Evolutionary conservation across 2,797 vertebrate genomes (phyloP).

Genomic region (Siniperca scherzeri): DNA sequence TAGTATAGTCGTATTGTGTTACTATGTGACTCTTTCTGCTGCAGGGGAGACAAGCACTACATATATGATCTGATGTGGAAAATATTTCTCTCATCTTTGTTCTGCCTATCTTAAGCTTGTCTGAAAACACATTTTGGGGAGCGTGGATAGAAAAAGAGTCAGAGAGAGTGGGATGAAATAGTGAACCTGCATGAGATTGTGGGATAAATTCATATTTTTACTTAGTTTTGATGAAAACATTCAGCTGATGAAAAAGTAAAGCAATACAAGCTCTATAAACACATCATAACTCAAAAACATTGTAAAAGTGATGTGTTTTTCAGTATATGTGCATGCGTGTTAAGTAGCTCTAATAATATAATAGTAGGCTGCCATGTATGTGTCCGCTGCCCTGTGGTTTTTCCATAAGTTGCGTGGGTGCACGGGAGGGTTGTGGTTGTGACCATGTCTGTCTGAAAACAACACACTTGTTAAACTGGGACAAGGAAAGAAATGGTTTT

Average conservation of each 20-base stretch:
- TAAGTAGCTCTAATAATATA: conserved; percentile 72
- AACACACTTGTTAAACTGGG: conserved; percentile 82
- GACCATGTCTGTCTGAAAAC: conserved; percentile 82
- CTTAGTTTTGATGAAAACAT: conserved; percentile 10
- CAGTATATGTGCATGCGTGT: conserved; percentile 49
- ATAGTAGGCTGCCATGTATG: conserved; percentile 62
- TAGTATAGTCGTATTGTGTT: background rate
- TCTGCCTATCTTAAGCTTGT: background rate
- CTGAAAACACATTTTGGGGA: background rate
- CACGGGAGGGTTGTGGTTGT: conserved; percentile 75
- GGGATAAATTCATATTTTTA: background rate
- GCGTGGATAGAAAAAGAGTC: background rate
- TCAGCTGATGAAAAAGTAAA: background rate
- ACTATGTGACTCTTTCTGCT: background rate
- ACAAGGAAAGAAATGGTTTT: conserved; percentile 68
- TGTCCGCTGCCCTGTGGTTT: conserved; percentile 71
- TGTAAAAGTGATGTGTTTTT: conserved; percentile 49
- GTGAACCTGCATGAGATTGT: conserved; percentile 17
- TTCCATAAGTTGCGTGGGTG: conserved; percentile 76
- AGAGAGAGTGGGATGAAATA: background rate
- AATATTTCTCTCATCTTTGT: conserved; percentile 3
- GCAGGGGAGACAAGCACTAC: no score
- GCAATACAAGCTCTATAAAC: conserved; percentile 24
- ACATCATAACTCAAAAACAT: conserved; percentile 42
- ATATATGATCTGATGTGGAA: background rate